These are phyloP conservation scores for Eulemur albifrons DNA, from an alignment of 2,797 vertebrate species.

Conservation along the genomic window DNA sequence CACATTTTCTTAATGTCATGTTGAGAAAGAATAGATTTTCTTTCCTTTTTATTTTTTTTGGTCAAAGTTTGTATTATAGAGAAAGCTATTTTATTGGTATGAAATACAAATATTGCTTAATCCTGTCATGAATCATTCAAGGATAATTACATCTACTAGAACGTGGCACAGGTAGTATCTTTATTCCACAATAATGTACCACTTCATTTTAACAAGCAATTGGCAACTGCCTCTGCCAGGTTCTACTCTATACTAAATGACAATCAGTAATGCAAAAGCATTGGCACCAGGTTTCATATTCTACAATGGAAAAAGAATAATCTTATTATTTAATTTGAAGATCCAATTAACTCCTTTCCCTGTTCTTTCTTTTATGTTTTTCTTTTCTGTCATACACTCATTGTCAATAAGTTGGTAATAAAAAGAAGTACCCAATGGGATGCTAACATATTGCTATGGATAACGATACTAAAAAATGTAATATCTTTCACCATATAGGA, in stretches of 20 bases:
- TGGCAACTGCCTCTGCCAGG: constrained; percentile 31
- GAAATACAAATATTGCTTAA: constrained; percentile 31
- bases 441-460: neutral
- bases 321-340: constrained; percentile 38
- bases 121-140: neutral
- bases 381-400: neutral
- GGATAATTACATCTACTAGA: constrained; percentile 13
- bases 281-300: neutral
- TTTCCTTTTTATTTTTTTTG: constrained; percentile 12
- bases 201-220: constrained; percentile 48
- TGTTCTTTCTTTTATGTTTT: neutral
- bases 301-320: constrained; percentile 12
- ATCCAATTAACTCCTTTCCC: neutral
- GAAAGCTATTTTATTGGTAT: constrained; percentile 9
- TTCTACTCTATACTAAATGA: constrained; percentile 16
- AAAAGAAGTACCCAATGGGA: neutral
- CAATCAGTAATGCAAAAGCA: constrained; percentile 44
- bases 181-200: constrained; percentile 26
- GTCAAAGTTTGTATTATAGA: constrained; percentile 1
- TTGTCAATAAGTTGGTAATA: neutral
- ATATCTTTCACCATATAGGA: neutral
- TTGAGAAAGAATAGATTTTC: constrained; percentile 17
- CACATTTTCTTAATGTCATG: neutral
- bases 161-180: constrained; percentile 35
- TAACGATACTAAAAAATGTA: neutral